Evolutionary conservation across 2,113 vertebrate genomes (phyloP).

Genomic region (Festucalex cinctus): DNA sequence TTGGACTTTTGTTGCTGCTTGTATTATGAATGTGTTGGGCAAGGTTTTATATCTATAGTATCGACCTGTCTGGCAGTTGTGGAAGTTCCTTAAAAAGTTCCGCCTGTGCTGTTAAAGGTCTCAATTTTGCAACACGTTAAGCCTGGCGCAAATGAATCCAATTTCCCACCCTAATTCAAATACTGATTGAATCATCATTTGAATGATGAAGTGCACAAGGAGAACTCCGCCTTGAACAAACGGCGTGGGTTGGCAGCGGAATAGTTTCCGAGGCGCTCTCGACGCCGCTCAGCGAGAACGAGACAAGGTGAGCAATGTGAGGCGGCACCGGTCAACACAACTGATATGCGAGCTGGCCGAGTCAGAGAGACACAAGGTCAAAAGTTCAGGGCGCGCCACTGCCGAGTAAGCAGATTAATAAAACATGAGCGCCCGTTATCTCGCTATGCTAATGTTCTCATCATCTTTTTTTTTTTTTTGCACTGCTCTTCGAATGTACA

Average conservation of each 20-base stretch:
- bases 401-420: conserved; percentile 39
- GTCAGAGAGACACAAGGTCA: conserved; percentile 3
- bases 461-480: neutral
- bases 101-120: neutral
- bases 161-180: neutral
- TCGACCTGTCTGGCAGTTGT: neutral
- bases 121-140: neutral
- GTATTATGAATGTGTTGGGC: no score
- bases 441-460: conserved; percentile 37
- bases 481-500: conserved; percentile 19
- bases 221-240: neutral
- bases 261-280: conserved; percentile 6
- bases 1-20: no score
- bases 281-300: conserved; percentile 8
- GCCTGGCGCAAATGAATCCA: neutral
- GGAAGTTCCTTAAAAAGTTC: neutral
- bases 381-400: conserved; percentile 3
- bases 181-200: neutral
- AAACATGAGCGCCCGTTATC: conserved; percentile 24
- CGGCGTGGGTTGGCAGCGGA: neutral
- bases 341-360: conserved; percentile 12
- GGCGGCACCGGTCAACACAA: neutral
- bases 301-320: neutral
- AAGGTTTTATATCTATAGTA: no score
- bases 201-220: neutral